Percentiles rank a stretch among this genome's conserved stretches.
These are phyloP conservation scores for Syrmaticus mikado DNA, from an alignment of 2,113 vertebrate species.

Conservation along the genomic window DNA sequence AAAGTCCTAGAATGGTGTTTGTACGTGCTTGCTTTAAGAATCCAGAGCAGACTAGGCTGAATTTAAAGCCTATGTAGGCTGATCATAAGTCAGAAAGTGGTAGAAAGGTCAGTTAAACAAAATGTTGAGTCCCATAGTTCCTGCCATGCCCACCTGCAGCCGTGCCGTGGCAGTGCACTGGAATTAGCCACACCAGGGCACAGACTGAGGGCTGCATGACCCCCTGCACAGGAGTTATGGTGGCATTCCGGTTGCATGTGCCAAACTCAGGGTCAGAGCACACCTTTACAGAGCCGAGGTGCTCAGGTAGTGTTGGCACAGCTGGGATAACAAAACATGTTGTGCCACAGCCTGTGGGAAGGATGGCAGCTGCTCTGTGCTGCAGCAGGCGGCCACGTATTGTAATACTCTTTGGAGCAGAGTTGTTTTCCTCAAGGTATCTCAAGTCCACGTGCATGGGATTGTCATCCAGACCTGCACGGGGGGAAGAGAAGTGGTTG, in stretches of 20 bases:
- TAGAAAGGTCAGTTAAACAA: neutral
- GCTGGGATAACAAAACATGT: constrained; percentile 10
- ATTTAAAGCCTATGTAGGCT: neutral
- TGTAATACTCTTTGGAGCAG: neutral
- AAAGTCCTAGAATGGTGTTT: neutral
- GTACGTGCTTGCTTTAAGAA: neutral
- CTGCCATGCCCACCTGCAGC: neutral
- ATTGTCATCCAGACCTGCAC: neutral
- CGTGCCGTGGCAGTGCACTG: neutral
- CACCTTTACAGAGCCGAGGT: neutral
- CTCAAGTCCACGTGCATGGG: accelerated
- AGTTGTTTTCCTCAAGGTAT: neutral
- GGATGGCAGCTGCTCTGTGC: neutral
- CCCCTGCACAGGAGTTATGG: accelerated
- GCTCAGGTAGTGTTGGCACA: constrained; percentile 30
- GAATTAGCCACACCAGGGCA: neutral
- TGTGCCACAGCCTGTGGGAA: constrained; percentile 2
- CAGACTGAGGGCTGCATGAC: neutral
- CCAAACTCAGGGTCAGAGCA: neutral
- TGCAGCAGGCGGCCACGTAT: neutral
- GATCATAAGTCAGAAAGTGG: neutral
- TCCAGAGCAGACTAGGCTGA: neutral
- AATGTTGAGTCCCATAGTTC: accelerated
- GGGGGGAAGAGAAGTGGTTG: neutral
- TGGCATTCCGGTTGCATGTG: accelerated